Evolutionary conservation across 2,797 vertebrate genomes (phyloP), one percentile per base, ranked within the genome.

Genomic region (Varecia variegata): DNA sequence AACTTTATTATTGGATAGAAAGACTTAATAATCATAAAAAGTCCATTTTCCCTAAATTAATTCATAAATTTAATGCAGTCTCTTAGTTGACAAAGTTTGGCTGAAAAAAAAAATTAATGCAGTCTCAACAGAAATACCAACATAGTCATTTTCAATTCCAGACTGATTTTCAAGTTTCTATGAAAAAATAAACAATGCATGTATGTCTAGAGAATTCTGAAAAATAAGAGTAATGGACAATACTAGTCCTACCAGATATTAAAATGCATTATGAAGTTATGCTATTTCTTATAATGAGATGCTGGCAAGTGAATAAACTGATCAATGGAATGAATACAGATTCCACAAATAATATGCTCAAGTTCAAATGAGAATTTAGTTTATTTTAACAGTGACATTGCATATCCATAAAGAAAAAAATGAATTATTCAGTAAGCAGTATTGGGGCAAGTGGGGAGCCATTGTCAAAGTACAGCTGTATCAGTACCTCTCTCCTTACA

Each of bases 21-120:
- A 89, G 38, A 92, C 50, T 90, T 79, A 92, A 87, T 73, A 92
- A 80, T 79, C 52, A 82, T 85, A 56, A 95, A 91, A 90, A n/a
- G 14, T 40, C 70, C 88, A 84, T 79, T 93, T 14, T 94, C 52
- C 62, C 14, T 86, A 73, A 68, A 62, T 65, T 92, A 81, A 81
- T 58, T 38, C 56, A 77, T 88, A 54, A 80, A 74, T 74, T 62
- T 52, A 84, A 67, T n/a, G 17, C 32, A n/a, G 62, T n/a, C 32
- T 35, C 32, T 67, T 35, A 67, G 62, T 67, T 67, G 62, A 67
- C 32, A 20, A 65, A 35, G 8, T 67, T 62, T 86, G 43, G 17
- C 17, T 67, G 25, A 58, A 67, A n/a, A 67, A 58, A 62, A 65
- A n/a, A 67, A 9, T 67, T 20, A 67, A 35, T 67, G 32, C 43